These are phyloP conservation scores for Platerodrilus igneus DNA, from an alignment of 2,888 invertebrate species.

Conservation along the genomic window DNA sequence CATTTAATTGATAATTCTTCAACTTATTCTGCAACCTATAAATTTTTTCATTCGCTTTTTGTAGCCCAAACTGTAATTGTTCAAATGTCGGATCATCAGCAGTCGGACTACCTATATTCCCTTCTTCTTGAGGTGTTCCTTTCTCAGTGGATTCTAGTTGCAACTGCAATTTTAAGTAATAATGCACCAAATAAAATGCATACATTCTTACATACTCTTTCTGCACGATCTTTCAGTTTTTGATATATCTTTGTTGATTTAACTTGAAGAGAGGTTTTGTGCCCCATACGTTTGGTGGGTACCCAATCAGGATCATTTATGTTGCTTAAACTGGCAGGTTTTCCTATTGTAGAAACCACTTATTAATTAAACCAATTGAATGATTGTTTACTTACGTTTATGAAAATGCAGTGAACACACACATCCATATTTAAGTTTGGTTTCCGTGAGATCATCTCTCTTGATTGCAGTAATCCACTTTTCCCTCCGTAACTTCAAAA, in stretches of 20 bases:
- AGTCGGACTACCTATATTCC: no score
- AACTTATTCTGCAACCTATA: background rate
- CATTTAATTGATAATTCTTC: background rate
- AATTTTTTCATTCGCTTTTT: constrained; percentile 1
- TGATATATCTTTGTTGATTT: background rate
- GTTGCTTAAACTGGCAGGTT: constrained; percentile 1
- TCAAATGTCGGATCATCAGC: no score
- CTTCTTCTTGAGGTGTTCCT: no score
- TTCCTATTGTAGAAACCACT: background rate
- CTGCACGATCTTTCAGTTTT: background rate
- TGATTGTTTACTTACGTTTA: background rate
- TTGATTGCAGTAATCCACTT: constrained; percentile 5
- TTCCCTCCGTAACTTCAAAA: constrained; percentile 3
- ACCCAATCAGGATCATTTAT: constrained; percentile 2
- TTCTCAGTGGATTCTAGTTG: no score
- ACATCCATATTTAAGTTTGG: constrained; percentile 6
- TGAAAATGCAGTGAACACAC: constrained; percentile 4
- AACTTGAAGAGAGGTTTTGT: constrained; percentile 1
- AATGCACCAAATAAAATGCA: no score
- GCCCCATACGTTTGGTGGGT: constrained; percentile 3
- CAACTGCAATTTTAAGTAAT: no score
- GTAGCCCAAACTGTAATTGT: background rate
- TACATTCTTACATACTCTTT: no score
- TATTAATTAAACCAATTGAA: constrained; percentile 1
- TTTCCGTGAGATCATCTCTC: constrained; percentile 5